Evolutionary conservation across 1,140 invertebrate species (phyloP).

Genomic region (Limonius californicus): DNA sequence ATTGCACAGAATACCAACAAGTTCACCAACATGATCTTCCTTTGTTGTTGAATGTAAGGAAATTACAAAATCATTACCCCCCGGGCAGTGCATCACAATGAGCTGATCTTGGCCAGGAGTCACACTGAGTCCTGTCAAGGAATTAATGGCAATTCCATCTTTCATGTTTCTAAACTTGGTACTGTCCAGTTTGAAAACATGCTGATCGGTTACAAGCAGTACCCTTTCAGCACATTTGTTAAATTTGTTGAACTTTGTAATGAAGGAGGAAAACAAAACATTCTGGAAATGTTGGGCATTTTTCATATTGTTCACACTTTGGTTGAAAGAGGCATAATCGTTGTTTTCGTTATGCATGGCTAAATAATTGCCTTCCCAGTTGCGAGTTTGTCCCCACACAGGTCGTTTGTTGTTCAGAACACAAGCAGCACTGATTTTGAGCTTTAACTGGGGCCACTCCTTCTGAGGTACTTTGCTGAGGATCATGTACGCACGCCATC

Average conservation of each 20-base stretch:
- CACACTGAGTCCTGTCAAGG: slow-evolving; percentile 75
- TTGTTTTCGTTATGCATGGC: slow-evolving; percentile 72
- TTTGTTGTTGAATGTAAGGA: slow-evolving; percentile 59
- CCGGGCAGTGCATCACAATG: slow-evolving; percentile 81
- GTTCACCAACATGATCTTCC: slow-evolving; percentile 79
- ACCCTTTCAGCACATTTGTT: slow-evolving; percentile 89
- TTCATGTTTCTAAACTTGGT: slow-evolving; percentile 84
- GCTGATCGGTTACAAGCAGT: slow-evolving; percentile 81
- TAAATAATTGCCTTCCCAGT: slow-evolving; percentile 93
- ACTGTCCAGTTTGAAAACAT: slow-evolving; percentile 86
- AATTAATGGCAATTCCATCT: slow-evolving; percentile 54
- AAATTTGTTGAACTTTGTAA: slow-evolving; percentile 65
- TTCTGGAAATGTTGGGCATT: slow-evolving; percentile 67
- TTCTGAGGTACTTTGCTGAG: slow-evolving; percentile 71
- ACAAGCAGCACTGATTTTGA: slow-evolving; percentile 76
- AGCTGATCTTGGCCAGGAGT: slow-evolving; percentile 84
- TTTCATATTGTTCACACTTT: slow-evolving; percentile 66
- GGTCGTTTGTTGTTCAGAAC: slow-evolving; percentile 68
- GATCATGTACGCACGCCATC: slow-evolving; percentile 88
- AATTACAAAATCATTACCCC: slow-evolving; percentile 88
- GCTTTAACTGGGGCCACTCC: slow-evolving; percentile 84
- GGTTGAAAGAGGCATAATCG: slow-evolving; percentile 64
- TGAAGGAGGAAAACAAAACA: slow-evolving; percentile 60
- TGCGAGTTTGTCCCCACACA: slow-evolving; percentile 78
- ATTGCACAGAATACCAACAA: slow-evolving; percentile 77